phyloP scores from a whole-genome alignment of 2,888 invertebrate genomes.

The Melieria omissa region DNA sequence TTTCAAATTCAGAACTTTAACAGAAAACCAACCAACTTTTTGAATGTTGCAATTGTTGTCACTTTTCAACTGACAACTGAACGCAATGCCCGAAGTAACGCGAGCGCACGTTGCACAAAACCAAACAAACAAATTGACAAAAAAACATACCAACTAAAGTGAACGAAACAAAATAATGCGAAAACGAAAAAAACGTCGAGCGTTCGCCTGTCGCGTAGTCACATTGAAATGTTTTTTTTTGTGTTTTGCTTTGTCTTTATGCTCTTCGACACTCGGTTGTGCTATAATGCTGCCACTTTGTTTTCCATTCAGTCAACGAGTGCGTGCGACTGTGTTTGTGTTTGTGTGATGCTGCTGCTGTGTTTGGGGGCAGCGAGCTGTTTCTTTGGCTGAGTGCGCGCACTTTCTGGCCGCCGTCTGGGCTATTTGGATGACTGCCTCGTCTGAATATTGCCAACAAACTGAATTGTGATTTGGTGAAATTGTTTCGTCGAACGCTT shows the following conservation, averaged over 20 bases:
- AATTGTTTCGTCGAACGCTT: constrained; percentile 47
- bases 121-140: too few relatives aligned
- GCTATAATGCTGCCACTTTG: too few relatives aligned
- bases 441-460: constrained; percentile 61
- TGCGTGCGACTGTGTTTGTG: background rate
- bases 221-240: background rate
- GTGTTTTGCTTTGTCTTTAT: background rate
- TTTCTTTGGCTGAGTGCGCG: constrained; percentile 32
- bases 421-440: constrained; percentile 45
- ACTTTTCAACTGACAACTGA: too few relatives aligned
- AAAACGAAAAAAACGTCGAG: too few relatives aligned
- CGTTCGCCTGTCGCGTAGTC: too few relatives aligned
- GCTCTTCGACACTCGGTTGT: background rate
- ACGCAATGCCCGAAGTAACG: too few relatives aligned
- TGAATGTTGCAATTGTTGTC: too few relatives aligned
- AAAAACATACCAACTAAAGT: too few relatives aligned
- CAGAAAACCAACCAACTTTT: too few relatives aligned
- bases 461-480: constrained; percentile 53
- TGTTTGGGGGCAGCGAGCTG: constrained; percentile 12
- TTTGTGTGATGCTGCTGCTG: background rate
- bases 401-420: constrained; percentile 17
- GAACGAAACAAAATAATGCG: too few relatives aligned
- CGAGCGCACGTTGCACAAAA: too few relatives aligned
- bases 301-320: background rate
- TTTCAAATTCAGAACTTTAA: too few relatives aligned